Conservation (phyloP, 2,888 invertebrate species). For the Melinopterus prodromus region DNA sequence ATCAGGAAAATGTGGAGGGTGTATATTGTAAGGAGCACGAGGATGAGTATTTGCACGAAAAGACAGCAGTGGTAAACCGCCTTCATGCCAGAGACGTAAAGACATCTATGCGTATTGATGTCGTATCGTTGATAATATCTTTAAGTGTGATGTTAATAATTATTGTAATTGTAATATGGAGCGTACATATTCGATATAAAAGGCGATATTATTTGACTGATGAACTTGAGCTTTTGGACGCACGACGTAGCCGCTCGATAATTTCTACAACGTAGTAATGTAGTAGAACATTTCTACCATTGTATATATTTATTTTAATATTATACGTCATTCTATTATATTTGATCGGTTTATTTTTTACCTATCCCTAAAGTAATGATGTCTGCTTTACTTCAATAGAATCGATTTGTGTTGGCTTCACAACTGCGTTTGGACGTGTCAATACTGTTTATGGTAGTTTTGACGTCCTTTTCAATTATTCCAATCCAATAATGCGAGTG, state of each 20-base stretch:
- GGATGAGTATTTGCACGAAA: conserved; percentile 23
- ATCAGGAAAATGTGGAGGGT: conserved; percentile 55
- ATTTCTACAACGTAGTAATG: background rate
- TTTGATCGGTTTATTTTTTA: background rate
- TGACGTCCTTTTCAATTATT: too few species aligned
- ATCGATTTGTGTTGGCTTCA: too few species aligned
- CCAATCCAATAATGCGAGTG: too few species aligned
- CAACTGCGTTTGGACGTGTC: too few species aligned
- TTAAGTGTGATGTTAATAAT: conserved; percentile 32
- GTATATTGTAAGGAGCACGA: conserved; percentile 52
- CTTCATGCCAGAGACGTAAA: background rate
- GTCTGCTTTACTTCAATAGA: too few species aligned
- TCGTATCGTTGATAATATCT: conserved; percentile 35
- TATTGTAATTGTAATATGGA: conserved; percentile 43
- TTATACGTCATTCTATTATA: background rate
- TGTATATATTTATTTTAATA: background rate
- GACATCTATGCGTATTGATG: background rate
- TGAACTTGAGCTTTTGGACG: conserved; percentile 50
- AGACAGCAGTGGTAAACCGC: background rate
- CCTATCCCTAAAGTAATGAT: background rate
- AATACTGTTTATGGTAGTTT: too few species aligned
- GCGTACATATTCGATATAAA: conserved; percentile 48
- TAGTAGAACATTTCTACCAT: background rate
- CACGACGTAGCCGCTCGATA: too few species aligned
- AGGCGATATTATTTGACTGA: conserved; percentile 51